Evolutionary conservation across 2,888 invertebrate genomes (phyloP).

Genomic region (Lysandra bellargus): DNA sequence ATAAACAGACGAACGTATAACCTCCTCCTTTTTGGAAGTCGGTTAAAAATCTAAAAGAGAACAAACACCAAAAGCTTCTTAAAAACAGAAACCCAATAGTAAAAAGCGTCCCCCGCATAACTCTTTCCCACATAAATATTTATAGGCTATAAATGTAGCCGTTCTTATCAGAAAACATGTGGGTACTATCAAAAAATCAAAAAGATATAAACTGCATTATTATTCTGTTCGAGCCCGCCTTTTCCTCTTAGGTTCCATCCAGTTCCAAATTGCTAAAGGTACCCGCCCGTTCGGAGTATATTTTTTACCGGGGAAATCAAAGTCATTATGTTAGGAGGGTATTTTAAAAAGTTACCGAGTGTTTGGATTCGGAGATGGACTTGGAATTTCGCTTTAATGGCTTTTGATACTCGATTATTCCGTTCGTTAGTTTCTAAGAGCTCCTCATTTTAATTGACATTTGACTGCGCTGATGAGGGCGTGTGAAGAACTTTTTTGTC

Average conservation of each 20-base stretch:
- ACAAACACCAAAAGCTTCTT: neutral
- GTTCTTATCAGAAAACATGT: slow-evolving; percentile 29
- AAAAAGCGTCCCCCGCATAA: slow-evolving; percentile 1
- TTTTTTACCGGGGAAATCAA: slow-evolving; percentile 25
- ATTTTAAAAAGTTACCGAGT: slow-evolving; percentile 26
- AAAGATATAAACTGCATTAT: slow-evolving; percentile 28
- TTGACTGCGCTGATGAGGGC: neutral
- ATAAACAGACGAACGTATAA: too few relatives aligned
- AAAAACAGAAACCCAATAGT: neutral
- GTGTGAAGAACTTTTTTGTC: neutral
- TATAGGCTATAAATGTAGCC: slow-evolving; percentile 23
- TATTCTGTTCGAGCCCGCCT: slow-evolving; percentile 24
- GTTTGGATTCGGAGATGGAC: slow-evolving; percentile 15
- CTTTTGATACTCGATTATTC: slow-evolving; percentile 8
- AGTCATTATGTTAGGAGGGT: slow-evolving; percentile 22
- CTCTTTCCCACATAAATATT: slow-evolving; percentile 28
- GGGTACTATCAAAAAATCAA: slow-evolving; percentile 29
- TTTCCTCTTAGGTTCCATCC: slow-evolving; percentile 20
- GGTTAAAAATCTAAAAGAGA: neutral
- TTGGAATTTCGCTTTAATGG: slow-evolving; percentile 19
- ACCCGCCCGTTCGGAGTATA: slow-evolving; percentile 14
- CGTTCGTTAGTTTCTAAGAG: slow-evolving; percentile 9
- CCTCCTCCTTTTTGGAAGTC: too few relatives aligned
- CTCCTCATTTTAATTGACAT: neutral
- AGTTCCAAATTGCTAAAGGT: slow-evolving; percentile 14